Evolutionary conservation across 2,888 invertebrate genomes (phyloP), one percentile per base, ranked within the genome.

Genomic region (Cyclophora albipunctata): DNA sequence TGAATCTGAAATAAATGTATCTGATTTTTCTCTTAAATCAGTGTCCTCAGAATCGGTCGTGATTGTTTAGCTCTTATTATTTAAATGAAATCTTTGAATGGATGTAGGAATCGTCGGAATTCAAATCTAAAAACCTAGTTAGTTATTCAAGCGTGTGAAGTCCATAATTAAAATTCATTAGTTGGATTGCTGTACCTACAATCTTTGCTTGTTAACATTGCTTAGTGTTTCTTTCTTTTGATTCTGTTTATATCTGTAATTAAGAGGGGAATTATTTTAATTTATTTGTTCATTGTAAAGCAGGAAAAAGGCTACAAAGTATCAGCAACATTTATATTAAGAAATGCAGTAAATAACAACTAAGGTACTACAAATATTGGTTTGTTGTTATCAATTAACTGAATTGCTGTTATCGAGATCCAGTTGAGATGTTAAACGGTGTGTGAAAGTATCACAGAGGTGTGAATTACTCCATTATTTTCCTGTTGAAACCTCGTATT

Each of bases 131-230:
- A 71, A 64, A 62, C 63, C 53, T 50, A 58, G 54, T 63, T 69
- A 63, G 60, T 54, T 64, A 69, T 67, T 69, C 67, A 64, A 53
- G 57, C 59, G 58, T 50, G 64, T 68, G 61, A 57, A 60, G 60
- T 55, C 61, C 62, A 68, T 60, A 68, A 72, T 75, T 70, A 70
- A 74, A 73, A 75, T 75, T 68, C 69, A 73, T 70, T 68, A 69
- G 67, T 49, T 46, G 53, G 46, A 65, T 67, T 66, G 66, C 56
- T 64, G 59, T 64, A 62, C 56, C 55, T 58, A 58, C 54, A 52
- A 64, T 55, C 49, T 52, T 51, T 54, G 51, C 51, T 63, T 53
- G 51, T 63, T 59, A 59, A 63, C 49, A 53, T 65, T 61, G 54
- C 56, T 53, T 34, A 41, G 40, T 42, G 50, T 7, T 41, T 44